Evolutionary conservation across 2,888 invertebrate genomes (phyloP), one percentile per base, ranked within the genome.

Genomic region (Pandemis cinnamomeana): DNA sequence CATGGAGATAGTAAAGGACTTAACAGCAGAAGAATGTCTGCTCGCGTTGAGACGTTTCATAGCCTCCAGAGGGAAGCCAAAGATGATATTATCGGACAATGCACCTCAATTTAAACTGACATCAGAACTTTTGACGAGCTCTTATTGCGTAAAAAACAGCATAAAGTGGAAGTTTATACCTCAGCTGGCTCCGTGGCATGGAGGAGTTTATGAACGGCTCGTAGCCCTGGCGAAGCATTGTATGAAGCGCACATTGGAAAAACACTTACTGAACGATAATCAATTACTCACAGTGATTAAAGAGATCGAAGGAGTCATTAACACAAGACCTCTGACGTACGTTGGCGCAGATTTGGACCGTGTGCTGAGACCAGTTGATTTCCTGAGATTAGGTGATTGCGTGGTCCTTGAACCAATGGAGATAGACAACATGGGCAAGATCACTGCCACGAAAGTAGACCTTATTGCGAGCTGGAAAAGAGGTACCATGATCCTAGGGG

Each of bases 151-250:
- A 1, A 44, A 69, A 7, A 76, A 78, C 0, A 55, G 64, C 2
- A 76, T 80, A 0, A 13, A 46, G 11, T 79, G 79, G 80, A 77
- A 60, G 51, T 78, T 79, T 27, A 80, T 80, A 5, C 71, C 77
- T 0, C 69, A 78, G 27, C 64, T 79, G 2, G 77, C 79, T 0
- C 80, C 79, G 3, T 80, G 79, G 79, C 53, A 58, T 42, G 80
- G 79, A 0, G 80, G 81, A 0, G 75, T 76, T 15, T 81, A 81
- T 58, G 80, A 81, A 51, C 27, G 78, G 15, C 7, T 80, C 5
- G 42, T 76, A 0, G 73, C 63, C 2, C 42, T 73, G 0, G 61
- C 61, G 42, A 48, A 75, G 60, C 48, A 76, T 2, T 68, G 70
- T 41, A n/a, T 67, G n/a, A 75, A 72, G 51, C 20, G 69, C 7